Evolutionary conservation across 2,888 invertebrate species (phyloP), one percentile per base, ranked within the genome.

Genomic region (Crossocerus cetratus): DNA sequence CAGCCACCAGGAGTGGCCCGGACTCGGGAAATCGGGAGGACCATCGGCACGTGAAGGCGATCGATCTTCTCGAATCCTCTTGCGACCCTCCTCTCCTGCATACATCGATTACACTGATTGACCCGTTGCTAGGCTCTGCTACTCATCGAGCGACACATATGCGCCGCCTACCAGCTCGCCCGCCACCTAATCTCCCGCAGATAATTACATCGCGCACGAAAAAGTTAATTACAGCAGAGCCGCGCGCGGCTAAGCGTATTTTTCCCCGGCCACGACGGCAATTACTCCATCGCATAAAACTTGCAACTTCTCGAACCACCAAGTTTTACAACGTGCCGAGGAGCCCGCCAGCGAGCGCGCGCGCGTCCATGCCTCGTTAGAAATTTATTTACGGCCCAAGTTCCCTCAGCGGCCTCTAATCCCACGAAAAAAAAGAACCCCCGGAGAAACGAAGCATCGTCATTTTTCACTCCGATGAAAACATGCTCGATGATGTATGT

Each of bases 381-480:
- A 69, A 74, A 74, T 74, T 72, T 74, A 74, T 73, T 74, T 69
- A 73, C 65, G 65, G 53, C 65, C 14, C 63, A 72, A 74, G 64
- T 72, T 74, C 64, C 18, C 60, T n/a, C 1, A 11, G 22, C 67
- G 53, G 67, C 43, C 56, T n/a, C 18, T 21, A 43, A 22, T 43
- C n/a, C 49, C 1, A 43, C 63, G 23, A 23, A 67, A 53, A 68
- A 63, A 45, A 14, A n/a, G n/a, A 4, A 32, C 11, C 32, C 32
- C 11, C 11, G 32, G 32, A 32, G 32, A 11, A 32, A 32, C 32
- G 32, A 5, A 32, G 8, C 32, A 11, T 32, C 32, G 32, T 32
- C 32, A 32, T 32, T 32, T 32, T 32, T 32, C 32, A 32, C 11
- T 2, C 5, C 11, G 32, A 32, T 32, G 32, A 32, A 32, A 32